These are phyloP conservation scores for Actinostola sp. DNA, from an alignment of 92 coral and sea anemone species.

Conservation along the genomic window DNA sequence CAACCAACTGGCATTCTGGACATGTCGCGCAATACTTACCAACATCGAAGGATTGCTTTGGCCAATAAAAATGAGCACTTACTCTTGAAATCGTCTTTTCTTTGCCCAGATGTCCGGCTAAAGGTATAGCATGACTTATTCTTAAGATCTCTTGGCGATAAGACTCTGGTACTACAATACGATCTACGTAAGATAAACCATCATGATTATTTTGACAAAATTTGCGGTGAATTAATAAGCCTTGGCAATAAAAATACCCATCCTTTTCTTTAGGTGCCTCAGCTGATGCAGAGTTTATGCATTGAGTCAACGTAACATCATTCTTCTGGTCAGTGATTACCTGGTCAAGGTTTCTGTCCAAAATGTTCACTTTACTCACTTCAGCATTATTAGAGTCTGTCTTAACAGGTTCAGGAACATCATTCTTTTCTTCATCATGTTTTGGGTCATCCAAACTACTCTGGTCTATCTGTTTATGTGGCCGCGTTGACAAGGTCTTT, in stretches of 20 bases:
- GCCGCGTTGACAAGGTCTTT: conserved; percentile 25
- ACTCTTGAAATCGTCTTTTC: conserved; percentile 33
- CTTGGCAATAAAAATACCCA: conserved; percentile 45
- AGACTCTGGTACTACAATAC: conserved; percentile 36
- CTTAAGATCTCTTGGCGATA: conserved; percentile 40
- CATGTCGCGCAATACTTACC: conserved; percentile 39
- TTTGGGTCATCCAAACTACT: neutral
- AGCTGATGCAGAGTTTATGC: conserved; percentile 4
- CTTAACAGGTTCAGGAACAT: neutral
- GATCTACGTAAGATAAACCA: neutral
- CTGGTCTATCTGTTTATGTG: neutral
- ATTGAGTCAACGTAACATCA: conserved; percentile 26
- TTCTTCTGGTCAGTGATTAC: conserved; percentile 12
- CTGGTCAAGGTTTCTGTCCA: conserved; percentile 28
- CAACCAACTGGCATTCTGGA: conserved; percentile 58
- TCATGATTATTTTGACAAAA: neutral
- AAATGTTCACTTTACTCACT: conserved; percentile 17
- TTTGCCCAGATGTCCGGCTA: conserved; percentile 56
- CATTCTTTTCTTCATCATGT: neutral
- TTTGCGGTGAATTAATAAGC: conserved; percentile 13
- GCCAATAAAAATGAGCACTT: conserved; percentile 48
- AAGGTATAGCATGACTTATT: conserved; percentile 48
- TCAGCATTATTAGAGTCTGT: neutral
- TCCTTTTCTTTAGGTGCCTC: conserved; percentile 45
- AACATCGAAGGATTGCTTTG: conserved; percentile 34